Evolutionary conservation across 2,113 vertebrate genomes (phyloP).

Genomic region (Abramis brama): DNA sequence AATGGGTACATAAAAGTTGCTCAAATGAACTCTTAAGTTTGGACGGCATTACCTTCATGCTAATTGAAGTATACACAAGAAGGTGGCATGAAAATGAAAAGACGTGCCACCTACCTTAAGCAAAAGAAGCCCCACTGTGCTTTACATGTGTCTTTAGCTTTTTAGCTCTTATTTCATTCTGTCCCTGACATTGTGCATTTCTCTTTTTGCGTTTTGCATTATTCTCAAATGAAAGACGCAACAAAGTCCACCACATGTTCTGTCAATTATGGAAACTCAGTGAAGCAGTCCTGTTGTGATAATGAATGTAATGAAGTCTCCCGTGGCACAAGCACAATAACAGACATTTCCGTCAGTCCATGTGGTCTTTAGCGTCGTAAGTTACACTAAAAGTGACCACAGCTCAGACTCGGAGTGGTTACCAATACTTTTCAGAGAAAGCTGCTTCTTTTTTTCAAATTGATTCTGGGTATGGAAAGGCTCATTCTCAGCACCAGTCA

Average conservation of each 20-base stretch:
- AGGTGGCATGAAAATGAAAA: constrained; percentile 57
- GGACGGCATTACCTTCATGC: not conserved
- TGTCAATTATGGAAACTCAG: constrained; percentile 62
- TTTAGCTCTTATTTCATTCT: constrained; percentile 60
- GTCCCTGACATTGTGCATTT: constrained; percentile 39
- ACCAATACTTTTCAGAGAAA: not conserved
- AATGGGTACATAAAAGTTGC: not conserved
- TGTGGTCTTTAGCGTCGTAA: constrained; percentile 42
- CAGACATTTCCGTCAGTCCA: constrained; percentile 45
- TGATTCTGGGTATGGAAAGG: constrained; percentile 1
- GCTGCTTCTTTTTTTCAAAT: not conserved
- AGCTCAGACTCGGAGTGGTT: not conserved
- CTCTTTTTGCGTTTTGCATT: constrained; percentile 53
- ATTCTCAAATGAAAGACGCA: constrained; percentile 64
- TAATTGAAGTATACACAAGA: constrained; percentile 55
- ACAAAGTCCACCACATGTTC: constrained; percentile 63
- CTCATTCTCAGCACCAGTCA: not conserved
- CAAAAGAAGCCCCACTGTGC: constrained; percentile 69
- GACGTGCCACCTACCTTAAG: constrained; percentile 56
- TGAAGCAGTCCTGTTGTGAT: constrained; percentile 59
- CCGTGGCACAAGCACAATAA: constrained; percentile 59
- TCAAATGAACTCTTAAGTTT: not conserved
- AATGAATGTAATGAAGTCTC: constrained; percentile 66
- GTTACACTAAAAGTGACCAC: constrained; percentile 45
- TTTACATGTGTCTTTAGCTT: constrained; percentile 45